Conservation (phyloP, 2,113 vertebrate species). For the Hylia prasina region DNA sequence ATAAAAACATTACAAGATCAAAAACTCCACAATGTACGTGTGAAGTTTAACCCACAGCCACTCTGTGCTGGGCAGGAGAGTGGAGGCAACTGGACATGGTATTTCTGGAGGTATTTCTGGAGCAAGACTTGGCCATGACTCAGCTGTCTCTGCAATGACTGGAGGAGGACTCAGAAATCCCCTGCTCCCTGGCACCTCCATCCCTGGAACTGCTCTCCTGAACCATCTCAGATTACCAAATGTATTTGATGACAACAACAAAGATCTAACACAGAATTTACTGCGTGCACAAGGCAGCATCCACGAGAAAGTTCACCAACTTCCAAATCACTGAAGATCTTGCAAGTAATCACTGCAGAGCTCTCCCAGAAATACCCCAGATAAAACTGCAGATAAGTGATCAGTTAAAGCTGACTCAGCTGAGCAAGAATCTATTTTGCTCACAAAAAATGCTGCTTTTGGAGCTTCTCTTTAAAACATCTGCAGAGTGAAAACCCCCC, state of each 20-base stretch:
- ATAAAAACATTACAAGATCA: not conserved
- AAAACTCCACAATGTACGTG: not conserved
- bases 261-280: not conserved
- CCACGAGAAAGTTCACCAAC: not conserved
- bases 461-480: not conserved
- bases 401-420: not conserved
- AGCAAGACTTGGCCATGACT: not conserved
- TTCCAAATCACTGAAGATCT: not conserved
- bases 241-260: not conserved
- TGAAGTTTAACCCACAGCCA: not conserved
- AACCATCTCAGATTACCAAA: not conserved
- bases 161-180: not conserved
- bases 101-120: not conserved
- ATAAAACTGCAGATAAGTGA: not conserved
- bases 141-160: not conserved
- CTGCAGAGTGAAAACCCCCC: rapidly evolving
- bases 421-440: not conserved
- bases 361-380: not conserved
- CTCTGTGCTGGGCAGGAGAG: not conserved
- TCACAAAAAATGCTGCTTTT: not conserved
- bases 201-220: not conserved
- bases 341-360: not conserved
- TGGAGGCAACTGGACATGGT: rapidly evolving
- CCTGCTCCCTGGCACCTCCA: not conserved
- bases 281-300: not conserved